Percentiles rank a stretch among this genome's conserved stretches.
phyloP scores from a whole-genome alignment of 2,113 vertebrate genomes.

The Rostratula benghalensis region DNA sequence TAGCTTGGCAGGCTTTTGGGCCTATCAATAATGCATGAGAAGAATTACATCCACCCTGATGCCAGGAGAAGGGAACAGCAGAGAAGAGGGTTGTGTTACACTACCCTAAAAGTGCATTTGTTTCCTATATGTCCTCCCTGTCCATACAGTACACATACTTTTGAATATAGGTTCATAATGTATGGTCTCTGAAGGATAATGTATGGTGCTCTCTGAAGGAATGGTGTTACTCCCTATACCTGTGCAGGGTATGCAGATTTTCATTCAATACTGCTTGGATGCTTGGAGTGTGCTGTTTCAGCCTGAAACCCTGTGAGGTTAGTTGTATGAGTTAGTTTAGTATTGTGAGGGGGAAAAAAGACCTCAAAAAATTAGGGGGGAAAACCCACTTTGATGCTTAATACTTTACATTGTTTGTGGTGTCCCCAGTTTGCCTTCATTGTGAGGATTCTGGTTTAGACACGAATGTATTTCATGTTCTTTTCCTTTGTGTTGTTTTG shows the following conservation, averaged over 20 bases:
- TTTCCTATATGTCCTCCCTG: not conserved
- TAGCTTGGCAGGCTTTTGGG: constrained; percentile 77
- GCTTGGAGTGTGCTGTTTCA: not conserved
- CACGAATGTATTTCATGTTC: not conserved
- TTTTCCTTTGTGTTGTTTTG: not conserved
- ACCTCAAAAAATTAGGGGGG: not conserved
- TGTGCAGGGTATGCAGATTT: not conserved
- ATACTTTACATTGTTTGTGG: not conserved
- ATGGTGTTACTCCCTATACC: not conserved
- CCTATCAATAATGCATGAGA: constrained; percentile 83
- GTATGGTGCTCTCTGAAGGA: not conserved
- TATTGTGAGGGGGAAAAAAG: not conserved
- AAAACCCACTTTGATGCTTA: not conserved
- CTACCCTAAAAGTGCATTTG: not conserved
- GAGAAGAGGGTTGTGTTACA: constrained; percentile 30
- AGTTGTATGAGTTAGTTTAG: not conserved
- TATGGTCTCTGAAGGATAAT: not conserved
- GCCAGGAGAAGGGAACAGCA: constrained; percentile 54
- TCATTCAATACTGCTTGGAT: not conserved
- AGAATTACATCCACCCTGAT: constrained; percentile 72
- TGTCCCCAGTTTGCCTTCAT: not conserved
- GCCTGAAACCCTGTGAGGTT: not conserved
- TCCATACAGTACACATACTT: not conserved
- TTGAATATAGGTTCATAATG: not conserved
- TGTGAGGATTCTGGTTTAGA: not conserved